These are phyloP conservation scores for Numida meleagris DNA, from an alignment of 2,113 vertebrate genomes.

Conservation along the genomic window DNA sequence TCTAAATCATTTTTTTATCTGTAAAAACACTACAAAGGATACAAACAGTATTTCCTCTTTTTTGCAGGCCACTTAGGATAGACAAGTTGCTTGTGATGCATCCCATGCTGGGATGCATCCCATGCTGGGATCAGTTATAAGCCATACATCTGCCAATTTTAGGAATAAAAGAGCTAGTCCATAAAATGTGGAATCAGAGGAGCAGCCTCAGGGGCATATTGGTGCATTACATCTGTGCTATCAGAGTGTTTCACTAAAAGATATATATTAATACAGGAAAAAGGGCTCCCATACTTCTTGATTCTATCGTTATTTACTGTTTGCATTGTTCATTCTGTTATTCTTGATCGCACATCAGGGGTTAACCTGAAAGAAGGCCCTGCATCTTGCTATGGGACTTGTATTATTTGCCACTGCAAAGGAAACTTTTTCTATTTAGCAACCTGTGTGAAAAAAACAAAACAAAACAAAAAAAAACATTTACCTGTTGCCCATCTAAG, in stretches of 20 bases:
- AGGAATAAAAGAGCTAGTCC: slow-evolving; percentile 63
- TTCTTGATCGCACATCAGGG: background rate
- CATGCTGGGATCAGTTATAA: slow-evolving; percentile 62
- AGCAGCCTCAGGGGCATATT: slow-evolving; percentile 58
- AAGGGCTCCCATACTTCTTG: slow-evolving; percentile 42
- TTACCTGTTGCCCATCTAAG: background rate
- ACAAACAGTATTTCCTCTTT: slow-evolving; percentile 48
- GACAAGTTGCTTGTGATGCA: slow-evolving; percentile 70
- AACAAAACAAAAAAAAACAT: background rate
- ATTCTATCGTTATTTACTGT: slow-evolving; percentile 57
- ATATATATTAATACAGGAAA: slow-evolving; percentile 61
- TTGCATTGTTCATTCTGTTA: background rate
- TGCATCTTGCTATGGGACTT: background rate
- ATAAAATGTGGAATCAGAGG: slow-evolving; percentile 65
- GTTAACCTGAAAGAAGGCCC: background rate
- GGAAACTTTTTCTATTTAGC: background rate
- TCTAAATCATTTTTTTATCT: background rate
- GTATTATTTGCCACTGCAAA: background rate
- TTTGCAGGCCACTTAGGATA: slow-evolving; percentile 54
- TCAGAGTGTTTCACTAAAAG: slow-evolving; percentile 57
- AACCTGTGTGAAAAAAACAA: background rate
- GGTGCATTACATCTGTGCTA: slow-evolving; percentile 54
- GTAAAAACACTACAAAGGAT: slow-evolving; percentile 53
- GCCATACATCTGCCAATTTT: slow-evolving; percentile 58
- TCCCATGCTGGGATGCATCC: slow-evolving; percentile 67